Evolutionary conservation across 2,113 vertebrate genomes (phyloP).

Genomic region (Syngnathus floridae): DNA sequence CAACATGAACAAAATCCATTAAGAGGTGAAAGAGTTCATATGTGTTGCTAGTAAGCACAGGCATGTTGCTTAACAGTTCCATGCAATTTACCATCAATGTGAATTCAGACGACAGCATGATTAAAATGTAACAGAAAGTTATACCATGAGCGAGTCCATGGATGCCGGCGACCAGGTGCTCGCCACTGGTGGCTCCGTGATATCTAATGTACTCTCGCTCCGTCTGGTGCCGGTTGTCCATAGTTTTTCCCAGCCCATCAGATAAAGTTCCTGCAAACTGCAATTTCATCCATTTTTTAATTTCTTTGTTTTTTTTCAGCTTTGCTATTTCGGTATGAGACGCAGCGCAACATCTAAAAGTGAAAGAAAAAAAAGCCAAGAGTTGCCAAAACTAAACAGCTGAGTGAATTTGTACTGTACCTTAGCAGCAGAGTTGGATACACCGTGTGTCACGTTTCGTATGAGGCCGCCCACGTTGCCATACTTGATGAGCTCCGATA

Average conservation of each 20-base stretch:
- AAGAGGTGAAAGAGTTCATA: background rate
- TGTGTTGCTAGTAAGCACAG: no score
- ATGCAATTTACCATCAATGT: background rate
- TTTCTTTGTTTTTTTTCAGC: background rate
- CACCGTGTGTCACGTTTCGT: slow-evolving; percentile 92
- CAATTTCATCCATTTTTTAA: background rate
- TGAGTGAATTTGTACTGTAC: slow-evolving; percentile 71
- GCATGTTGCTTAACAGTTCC: no score
- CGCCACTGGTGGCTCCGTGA: slow-evolving; percentile 92
- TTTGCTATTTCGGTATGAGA: background rate
- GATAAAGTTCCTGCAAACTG: slow-evolving; percentile 94
- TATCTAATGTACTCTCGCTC: slow-evolving; percentile 94
- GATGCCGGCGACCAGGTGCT: slow-evolving; percentile 94
- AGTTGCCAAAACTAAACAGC: background rate
- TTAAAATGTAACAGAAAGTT: background rate
- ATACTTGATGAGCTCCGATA: slow-evolving; percentile 89
- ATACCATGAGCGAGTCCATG: slow-evolving; percentile 93
- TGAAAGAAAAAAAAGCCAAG: no score
- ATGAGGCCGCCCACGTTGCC: slow-evolving; percentile 94
- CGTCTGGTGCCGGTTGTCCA: slow-evolving; percentile 92
- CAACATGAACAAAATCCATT: background rate
- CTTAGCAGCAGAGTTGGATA: slow-evolving; percentile 97
- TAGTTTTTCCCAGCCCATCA: slow-evolving; percentile 92
- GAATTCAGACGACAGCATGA: background rate
- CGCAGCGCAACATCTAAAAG: background rate